These are phyloP conservation scores for Pelosia muscerda DNA, from an alignment of 2,888 invertebrate species.

Conservation along the genomic window DNA sequence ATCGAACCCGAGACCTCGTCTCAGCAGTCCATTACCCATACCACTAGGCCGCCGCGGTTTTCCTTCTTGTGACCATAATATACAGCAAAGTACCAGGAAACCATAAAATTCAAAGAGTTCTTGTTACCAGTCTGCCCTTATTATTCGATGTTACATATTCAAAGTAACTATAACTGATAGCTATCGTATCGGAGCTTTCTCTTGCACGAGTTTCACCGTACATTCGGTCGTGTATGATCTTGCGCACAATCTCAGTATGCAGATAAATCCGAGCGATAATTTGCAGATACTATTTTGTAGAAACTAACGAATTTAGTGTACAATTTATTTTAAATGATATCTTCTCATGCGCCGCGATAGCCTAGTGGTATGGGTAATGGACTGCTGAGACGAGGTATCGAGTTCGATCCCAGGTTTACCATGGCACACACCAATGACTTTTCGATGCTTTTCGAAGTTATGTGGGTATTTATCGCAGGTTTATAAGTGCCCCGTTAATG, in stretches of 20 bases:
- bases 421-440: too few relatives aligned
- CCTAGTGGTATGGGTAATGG: too few relatives aligned
- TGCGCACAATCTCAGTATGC: background rate
- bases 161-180: conserved; percentile 2
- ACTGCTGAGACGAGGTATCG: too few relatives aligned
- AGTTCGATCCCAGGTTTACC: too few relatives aligned
- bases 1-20: too few relatives aligned
- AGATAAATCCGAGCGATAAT: background rate
- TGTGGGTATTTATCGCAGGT: too few relatives aligned
- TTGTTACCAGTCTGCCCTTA: conserved; percentile 2
- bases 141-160: background rate
- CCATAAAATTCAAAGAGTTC: background rate
- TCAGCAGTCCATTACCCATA: too few relatives aligned
- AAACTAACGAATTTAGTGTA: background rate
- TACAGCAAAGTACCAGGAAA: background rate
- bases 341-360: too few relatives aligned
- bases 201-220: conserved; percentile 6
- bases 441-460: too few relatives aligned
- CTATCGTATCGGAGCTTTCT: conserved; percentile 13
- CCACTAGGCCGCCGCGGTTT: too few relatives aligned
- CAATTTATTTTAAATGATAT: too few relatives aligned
- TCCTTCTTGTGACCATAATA: background rate
- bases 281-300: background rate
- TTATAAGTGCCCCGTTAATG: too few relatives aligned
- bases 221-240: conserved; percentile 13